Base-by-base conservation (phyloP, 2,797 vertebrate genomes). In the Pelodytes ibericus region DNA sequence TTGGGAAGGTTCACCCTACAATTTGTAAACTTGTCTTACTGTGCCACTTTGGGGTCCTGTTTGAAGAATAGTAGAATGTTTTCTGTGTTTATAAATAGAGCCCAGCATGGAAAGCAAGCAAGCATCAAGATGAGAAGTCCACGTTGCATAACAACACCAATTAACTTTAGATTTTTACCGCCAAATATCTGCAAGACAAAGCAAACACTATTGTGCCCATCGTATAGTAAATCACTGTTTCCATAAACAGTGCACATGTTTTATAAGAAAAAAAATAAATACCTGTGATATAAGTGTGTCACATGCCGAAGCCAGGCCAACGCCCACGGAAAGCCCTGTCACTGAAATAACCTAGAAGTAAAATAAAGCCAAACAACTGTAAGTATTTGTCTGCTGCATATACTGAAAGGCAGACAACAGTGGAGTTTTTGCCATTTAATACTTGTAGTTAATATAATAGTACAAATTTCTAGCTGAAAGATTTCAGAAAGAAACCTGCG, bases 261-360 rank as follows among this genome's bases (percentile, higher is more conserved):
- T n/a, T n/a, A n/a, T n/a, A n/a, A n/a, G n/a, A n/a, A n/a, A n/a
- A n/a, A n/a, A n/a, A n/a, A n/a, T 29, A 27, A 20, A 59, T 81
- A 93, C 97, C 95, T 99, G 97, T 58, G 97, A 97, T 80, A 98
- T 92, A 65, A 99, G 91, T 0, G 97, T 98, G 82, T 99, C 96
- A 69, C 95, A 97, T 0, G 96, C 93, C 0, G 96, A 29, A 26
- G 89, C 81, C 11, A 98, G 87, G 27, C 97, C 96, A 0, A 84
- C 84, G 10, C 95, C 96, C 53, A 94, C 93, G 0, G 96, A 88
- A 58, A 79, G 57, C n/a, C 77, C 77, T 62, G 77, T 79, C 8
- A 79, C 77, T 44, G 64, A 53, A 25, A 79, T 69, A 26, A 79
- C 71, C 77, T 79, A 39, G 22, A 73, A 57, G 16, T 22, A 53